Base-by-base conservation (phyloP, 2,113 vertebrate species). In the Psettodes erumei region DNA sequence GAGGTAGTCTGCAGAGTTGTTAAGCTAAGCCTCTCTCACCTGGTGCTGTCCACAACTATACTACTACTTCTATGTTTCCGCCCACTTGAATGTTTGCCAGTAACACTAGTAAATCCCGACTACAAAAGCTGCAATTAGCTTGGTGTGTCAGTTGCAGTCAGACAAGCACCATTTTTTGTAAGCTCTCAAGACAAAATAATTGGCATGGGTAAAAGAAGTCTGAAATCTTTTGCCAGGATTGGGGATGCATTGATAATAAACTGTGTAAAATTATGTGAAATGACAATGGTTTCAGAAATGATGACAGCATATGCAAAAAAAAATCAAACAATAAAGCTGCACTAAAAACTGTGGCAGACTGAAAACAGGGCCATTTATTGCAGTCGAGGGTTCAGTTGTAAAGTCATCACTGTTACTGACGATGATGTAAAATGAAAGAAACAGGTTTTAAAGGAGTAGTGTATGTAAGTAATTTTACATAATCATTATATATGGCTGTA, bases 71-170 rank as follows among this genome's bases (percentile, higher is more conserved):
- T n/a, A n/a, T n/a, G n/a, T 53, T 23, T 19, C 30, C 45, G 51
- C 40, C 50, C 12, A 51, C 21, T 30, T 37, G 68, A 75, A 54
- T 55, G 42, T 60, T 53, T 64, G 33, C 37, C 55, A 71, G 53
- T 12, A 43, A 56, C 28, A 60, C 6, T 28, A 37, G 10, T 15
- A 55, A 55, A 48, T 60, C 8, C 48, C 30, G 62, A 37, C 54
- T 71, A 15, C 32, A 69, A 64, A 68, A 42, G 19, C 51, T 23
- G 7, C 6, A 28, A 65, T 64, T 64, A 50, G 27, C 37, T n/a
- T 25, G 2, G 28, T 54, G 18, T 33, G 21, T 59, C 51, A 45
- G 37, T 48, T 63, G 38, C 35, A 7, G n/a, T 30, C 25, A 50
- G 54, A 53, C 18, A 43, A 53, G 65, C 58, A 48, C 2, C 0